Base-by-base conservation (phyloP, 53 echinoderm and acorn worm genomes). In the Temnopleurus reevesii region DNA sequence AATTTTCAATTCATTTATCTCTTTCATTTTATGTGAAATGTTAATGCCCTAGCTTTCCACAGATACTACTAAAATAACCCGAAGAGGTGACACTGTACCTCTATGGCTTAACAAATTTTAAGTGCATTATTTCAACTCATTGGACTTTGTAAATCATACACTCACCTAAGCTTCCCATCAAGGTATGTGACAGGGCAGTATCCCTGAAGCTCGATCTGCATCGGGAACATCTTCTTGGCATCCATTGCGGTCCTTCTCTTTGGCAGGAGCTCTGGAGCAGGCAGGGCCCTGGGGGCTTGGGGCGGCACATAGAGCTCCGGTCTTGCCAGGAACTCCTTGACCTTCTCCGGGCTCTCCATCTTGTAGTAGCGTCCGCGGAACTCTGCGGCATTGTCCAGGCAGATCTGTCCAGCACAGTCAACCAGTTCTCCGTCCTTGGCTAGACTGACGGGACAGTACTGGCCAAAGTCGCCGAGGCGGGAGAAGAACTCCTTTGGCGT, bases 381-480 rank as follows among this genome's bases (percentile, higher is more conserved):
- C 89, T 98, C 98, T 8, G 95, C 98, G 0, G 98, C 95, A 25
- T 93, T 86, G 54, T 94, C 94, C 90, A 96, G 80, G 79, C 65
- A 87, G 6, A 83, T 71, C 59, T 96, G 90, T 53, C 92, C 93
- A 21, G 99, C 94, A 82, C 99, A 96, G 92, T 99, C 94, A 2
- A 99, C 99, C 18, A 99, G 92, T 76, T 96, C 93, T 17, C 92
- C 94, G 13, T 89, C 84, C 53, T 91, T 92, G 77, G 99, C 99
- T 59, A 99, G 92, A 46, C 99, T 99, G 83, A 99, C 99, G 0
- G 99, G 99, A 60, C 99, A 99, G 83, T 99, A 99, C 90, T 99
- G 99, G 34, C 92, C 94, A 81, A 96, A 99, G 92, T 93, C 93
- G 10, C 99, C 96, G 7, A 99, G 96, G 8, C 99, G 92, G 89